Base-by-base conservation (phyloP, 2,797 vertebrate species). In the Chelon labrosus region DNA sequence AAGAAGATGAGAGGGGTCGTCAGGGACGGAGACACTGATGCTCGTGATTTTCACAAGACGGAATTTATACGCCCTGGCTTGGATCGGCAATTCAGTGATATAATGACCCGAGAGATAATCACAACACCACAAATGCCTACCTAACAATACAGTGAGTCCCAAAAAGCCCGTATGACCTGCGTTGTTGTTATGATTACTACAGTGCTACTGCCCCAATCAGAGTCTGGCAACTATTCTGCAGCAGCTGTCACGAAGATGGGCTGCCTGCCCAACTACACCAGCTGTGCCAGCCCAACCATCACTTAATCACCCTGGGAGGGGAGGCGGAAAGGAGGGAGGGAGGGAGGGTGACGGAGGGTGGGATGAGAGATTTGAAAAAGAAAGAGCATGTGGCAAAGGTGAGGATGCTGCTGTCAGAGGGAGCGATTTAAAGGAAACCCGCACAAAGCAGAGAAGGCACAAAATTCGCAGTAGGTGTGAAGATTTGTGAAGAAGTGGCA, bases 231-330 rank as follows among this genome's bases (percentile, higher is more conserved):
- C 65, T 58, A 54, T 79, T 70, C 79, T 72, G 84, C 89, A 80
- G 83, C 85, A 89, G 85, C 85, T 90, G 90, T 91, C 89, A 88
- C 64, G 77, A 88, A 88, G 87, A 91, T 72, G 89, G 88, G 91
- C 86, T 42, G 70, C 78, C 62, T 85, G 88, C 86, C 90, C 88
- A 75, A 67, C 77, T 73, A 70, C 81, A 89, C 90, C 90, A 91
- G 89, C 89, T 91, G 91, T 89, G 89, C 85, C 90, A 88, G 85
- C 73, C 83, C 85, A 79, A 78, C 84, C 86, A 88, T 79, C 84
- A 82, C 85, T 88, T 89, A 86, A 92, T 90, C 88, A 90, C 82
- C 70, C 61, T 65, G 77, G 71, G 84, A 85, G 73, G 72, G 44
- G 84, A 52, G 41, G 56, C 69, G 52, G 71, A 67, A 55, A 10